These are phyloP conservation scores for Gymnarchus niloticus DNA, from an alignment of 2,113 vertebrate species.

Conservation along the genomic window DNA sequence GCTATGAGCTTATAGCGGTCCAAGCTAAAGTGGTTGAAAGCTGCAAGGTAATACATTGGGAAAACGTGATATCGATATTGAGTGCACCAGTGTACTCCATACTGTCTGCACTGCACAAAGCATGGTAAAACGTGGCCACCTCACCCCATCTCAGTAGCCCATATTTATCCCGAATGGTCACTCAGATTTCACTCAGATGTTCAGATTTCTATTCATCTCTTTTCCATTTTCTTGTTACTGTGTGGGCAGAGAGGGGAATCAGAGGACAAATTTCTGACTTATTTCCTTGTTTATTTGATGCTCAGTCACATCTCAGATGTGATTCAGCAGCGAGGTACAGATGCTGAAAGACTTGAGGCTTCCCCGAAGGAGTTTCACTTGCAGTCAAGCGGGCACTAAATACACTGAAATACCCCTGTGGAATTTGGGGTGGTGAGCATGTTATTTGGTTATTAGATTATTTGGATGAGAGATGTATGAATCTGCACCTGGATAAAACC, in stretches of 20 bases:
- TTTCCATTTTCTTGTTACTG: not conserved
- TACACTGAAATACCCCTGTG: not conserved
- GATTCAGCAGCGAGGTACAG: not conserved
- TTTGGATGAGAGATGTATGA: not conserved
- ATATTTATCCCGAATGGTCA: not conserved
- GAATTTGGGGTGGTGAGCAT: not conserved
- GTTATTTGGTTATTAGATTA: not conserved
- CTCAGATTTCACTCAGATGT: not conserved
- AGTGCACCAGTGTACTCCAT: not conserved
- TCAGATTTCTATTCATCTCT: not conserved
- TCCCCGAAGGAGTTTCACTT: not conserved
- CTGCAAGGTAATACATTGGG: not conserved
- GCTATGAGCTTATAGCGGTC: not conserved
- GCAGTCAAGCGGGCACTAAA: not conserved
- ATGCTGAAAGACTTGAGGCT: not conserved
- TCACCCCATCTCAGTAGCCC: not conserved
- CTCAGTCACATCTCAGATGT: not conserved
- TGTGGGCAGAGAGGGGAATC: not conserved
- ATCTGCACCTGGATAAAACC: not conserved
- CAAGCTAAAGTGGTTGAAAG: not conserved
- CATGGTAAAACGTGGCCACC: not conserved
- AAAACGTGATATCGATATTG: not conserved
- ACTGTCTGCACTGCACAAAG: not conserved
- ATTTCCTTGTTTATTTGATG: not conserved
- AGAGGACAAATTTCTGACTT: not conserved